Percentiles rank a stretch among this genome's conserved stretches.
phyloP scores from a whole-genome alignment of 2,113 vertebrate species.

The Neomonachus schauinslandi region DNA sequence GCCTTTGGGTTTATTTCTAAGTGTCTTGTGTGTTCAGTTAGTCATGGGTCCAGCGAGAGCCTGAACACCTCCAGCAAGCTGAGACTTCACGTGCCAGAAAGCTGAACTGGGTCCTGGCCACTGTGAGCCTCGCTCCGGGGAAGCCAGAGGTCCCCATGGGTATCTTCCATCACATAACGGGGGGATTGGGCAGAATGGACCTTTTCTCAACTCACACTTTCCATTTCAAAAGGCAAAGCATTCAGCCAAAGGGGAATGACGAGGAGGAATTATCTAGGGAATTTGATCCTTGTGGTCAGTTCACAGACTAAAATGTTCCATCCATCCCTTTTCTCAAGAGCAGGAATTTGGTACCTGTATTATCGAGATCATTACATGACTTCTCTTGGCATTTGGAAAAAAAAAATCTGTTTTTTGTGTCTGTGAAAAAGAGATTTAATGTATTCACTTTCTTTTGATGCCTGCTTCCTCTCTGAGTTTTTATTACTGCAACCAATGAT shows the following conservation, averaged over 20 bases:
- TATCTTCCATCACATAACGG: background rate
- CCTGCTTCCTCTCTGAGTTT: background rate
- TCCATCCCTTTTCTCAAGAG: conserved; percentile 17
- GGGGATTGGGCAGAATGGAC: background rate
- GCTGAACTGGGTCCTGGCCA: background rate
- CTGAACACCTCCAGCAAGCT: no score
- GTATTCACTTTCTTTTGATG: conserved; percentile 30
- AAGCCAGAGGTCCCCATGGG: background rate
- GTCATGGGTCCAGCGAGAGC: background rate
- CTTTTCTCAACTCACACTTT: background rate
- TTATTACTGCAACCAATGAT: background rate
- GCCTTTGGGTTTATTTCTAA: background rate
- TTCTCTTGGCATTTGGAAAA: conserved; percentile 37
- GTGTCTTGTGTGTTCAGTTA: background rate
- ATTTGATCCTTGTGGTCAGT: conserved; percentile 27
- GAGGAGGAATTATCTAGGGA: background rate
- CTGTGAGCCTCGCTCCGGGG: background rate
- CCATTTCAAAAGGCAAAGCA: conserved; percentile 26
- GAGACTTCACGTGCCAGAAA: background rate
- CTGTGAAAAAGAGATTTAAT: conserved; percentile 46
- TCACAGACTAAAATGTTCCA: conserved; percentile 25
- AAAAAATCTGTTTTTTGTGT: conserved; percentile 26
- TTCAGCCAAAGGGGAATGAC: background rate
- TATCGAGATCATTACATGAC: background rate
- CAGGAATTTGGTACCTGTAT: background rate